Evolutionary conservation across 2,797 vertebrate species (phyloP).

Genomic region (Pangasius macronema): DNA sequence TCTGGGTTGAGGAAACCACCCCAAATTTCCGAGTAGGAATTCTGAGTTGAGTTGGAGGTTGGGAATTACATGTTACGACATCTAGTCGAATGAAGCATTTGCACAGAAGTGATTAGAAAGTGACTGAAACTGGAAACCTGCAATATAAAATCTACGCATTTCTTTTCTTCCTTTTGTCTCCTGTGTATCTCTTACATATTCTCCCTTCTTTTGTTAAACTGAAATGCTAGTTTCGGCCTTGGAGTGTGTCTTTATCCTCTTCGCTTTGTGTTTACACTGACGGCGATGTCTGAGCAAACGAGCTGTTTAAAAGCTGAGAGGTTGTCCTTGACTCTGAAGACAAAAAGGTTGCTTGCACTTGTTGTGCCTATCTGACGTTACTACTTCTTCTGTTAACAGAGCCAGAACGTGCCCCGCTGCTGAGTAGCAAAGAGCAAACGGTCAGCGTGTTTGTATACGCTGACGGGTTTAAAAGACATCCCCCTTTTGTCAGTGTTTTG

Average conservation of each 20-base stretch:
- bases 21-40: not conserved
- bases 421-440: slow-evolving; percentile 48
- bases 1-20: not conserved
- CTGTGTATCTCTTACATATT: not conserved
- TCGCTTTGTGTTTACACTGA: slow-evolving; percentile 43
- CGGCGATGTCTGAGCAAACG: slow-evolving; percentile 33
- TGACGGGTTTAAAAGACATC: not conserved
- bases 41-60: not conserved
- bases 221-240: not conserved
- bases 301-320: slow-evolving; percentile 3
- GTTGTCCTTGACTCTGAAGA: not conserved
- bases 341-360: not conserved
- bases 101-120: not conserved
- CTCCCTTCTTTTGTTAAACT: not conserved
- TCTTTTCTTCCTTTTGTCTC: not conserved
- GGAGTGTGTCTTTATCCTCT: not conserved
- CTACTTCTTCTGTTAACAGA: not conserved
- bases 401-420: slow-evolving; percentile 42
- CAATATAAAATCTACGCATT: not conserved
- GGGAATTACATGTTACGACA: not conserved
- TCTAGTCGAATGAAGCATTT: not conserved
- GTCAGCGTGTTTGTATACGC: slow-evolving; percentile 61
- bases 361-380: not conserved
- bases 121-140: not conserved
- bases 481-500: not conserved